phyloP scores from a whole-genome alignment of 2,113 vertebrate genomes.

The Ardeotis arabs region DNA sequence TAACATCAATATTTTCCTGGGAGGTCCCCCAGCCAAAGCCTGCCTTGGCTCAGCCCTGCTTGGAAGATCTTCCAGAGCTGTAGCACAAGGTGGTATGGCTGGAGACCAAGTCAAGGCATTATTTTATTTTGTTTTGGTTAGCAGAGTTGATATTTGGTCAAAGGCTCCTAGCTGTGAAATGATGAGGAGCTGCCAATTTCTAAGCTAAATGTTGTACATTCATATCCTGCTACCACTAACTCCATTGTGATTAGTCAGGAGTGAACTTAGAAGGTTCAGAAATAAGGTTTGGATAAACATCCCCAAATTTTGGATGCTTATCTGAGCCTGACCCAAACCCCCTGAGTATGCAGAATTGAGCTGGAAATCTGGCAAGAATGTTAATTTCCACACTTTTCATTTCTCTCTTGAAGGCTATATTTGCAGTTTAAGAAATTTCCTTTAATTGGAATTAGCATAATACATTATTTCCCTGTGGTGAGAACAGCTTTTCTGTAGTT shows the following conservation, averaged over 20 bases:
- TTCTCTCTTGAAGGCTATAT: slow-evolving; percentile 69
- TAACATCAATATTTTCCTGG: slow-evolving; percentile 27
- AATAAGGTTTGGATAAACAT: slow-evolving; percentile 68
- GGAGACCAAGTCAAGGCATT: slow-evolving; percentile 61
- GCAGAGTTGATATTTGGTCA: slow-evolving; percentile 67
- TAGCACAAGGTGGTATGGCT: slow-evolving; percentile 60
- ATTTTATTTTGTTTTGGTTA: slow-evolving; percentile 72
- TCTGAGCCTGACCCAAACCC: slow-evolving; percentile 67
- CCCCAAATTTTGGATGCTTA: slow-evolving; percentile 66
- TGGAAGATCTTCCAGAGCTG: slow-evolving; percentile 45
- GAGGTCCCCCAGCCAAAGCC: slow-evolving; percentile 16
- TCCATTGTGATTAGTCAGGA: slow-evolving; percentile 55
- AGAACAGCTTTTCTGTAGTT: slow-evolving; percentile 67
- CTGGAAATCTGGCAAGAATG: slow-evolving; percentile 69
- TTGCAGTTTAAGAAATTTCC: slow-evolving; percentile 67
- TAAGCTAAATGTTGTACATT: slow-evolving; percentile 62
- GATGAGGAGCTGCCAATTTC: slow-evolving; percentile 59
- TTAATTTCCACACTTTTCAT: slow-evolving; percentile 68
- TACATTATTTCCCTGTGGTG: slow-evolving; percentile 69
- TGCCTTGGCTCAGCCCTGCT: neutral
- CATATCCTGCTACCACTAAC: slow-evolving; percentile 63
- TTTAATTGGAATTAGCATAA: slow-evolving; percentile 73
- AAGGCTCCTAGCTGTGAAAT: slow-evolving; percentile 66
- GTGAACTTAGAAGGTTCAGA: slow-evolving; percentile 57
- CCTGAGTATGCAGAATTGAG: slow-evolving; percentile 51